Evolutionary conservation across 2,888 invertebrate species (phyloP).

Genomic region (Anarsia innoxiella): DNA sequence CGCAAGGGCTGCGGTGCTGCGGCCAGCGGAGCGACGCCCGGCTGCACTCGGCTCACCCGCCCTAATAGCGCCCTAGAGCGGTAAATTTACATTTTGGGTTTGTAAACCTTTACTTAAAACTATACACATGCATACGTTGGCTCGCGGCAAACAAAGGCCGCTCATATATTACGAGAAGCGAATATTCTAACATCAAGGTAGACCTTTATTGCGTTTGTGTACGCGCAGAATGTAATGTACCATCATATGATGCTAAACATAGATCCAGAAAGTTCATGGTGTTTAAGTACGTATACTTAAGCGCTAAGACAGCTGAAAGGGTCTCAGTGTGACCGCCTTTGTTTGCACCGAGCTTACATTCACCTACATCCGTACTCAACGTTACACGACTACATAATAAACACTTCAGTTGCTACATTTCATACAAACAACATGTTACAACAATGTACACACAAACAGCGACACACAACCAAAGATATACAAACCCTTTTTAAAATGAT

Average conservation of each 20-base stretch:
- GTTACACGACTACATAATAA: neutral
- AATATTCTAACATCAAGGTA: neutral
- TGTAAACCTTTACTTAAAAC: conserved; percentile 74
- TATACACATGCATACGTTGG: conserved; percentile 32
- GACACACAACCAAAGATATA: conserved; percentile 56
- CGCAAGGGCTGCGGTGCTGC: conserved; percentile 74
- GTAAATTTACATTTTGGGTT: conserved; percentile 74
- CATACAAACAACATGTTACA: conserved; percentile 16
- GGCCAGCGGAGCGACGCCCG: conserved; percentile 68
- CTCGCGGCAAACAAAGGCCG: conserved; percentile 2
- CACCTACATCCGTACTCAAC: conserved; percentile 1
- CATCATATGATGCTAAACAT: no score
- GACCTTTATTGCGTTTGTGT: no score
- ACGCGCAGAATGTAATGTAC: no score
- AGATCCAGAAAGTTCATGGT: no score
- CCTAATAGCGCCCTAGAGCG: conserved; percentile 72
- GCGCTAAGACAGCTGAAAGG: no score
- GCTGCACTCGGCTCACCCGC: conserved; percentile 65
- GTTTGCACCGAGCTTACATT: conserved; percentile 4
- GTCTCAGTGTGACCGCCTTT: conserved; percentile 8
- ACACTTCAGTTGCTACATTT: conserved; percentile 12
- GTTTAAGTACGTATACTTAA: no score
- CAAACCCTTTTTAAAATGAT: conserved; percentile 64
- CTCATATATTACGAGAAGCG: neutral
- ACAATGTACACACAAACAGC: conserved; percentile 23